Percentiles rank a stretch among this genome's conserved stretches.
These are phyloP conservation scores for Linyphia triangularis DNA, from an alignment of 2,888 invertebrate species.

Conservation along the genomic window DNA sequence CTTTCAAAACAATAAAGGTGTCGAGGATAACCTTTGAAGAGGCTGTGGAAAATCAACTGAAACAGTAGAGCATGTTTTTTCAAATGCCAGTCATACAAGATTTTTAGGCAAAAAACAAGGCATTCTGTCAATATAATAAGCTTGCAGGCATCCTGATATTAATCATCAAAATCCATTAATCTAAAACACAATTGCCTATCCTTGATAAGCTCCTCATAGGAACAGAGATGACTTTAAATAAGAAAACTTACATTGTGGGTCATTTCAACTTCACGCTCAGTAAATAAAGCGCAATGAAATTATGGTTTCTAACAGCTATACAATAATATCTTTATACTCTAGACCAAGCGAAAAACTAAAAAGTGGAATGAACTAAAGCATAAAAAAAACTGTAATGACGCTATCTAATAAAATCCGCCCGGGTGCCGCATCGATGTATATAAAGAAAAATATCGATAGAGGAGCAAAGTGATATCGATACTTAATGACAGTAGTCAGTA, in stretches of 20 bases:
- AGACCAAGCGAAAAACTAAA: slow-evolving; percentile 3
- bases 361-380: slow-evolving; percentile 37
- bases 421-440: slow-evolving; percentile 50
- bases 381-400: slow-evolving; percentile 46
- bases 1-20: too few relatives aligned
- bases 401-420: slow-evolving; percentile 41
- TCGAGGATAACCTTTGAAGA: too few relatives aligned
- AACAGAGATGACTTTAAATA: background rate
- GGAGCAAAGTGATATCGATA: slow-evolving; percentile 56
- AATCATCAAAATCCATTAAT: too few relatives aligned
- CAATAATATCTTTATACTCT: background rate
- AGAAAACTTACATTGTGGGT: background rate
- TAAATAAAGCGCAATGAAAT: slow-evolving; percentile 11
- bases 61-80: too few relatives aligned
- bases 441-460: slow-evolving; percentile 52
- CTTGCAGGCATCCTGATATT: too few relatives aligned
- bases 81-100: too few relatives aligned
- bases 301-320: slow-evolving; percentile 27
- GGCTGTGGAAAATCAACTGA: too few relatives aligned
- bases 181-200: too few relatives aligned
- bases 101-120: too few relatives aligned
- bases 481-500: slow-evolving; percentile 68
- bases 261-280: background rate
- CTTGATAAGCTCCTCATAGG: too few relatives aligned
- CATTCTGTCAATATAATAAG: too few relatives aligned